phyloP scores from a whole-genome alignment of 1,140 invertebrate species.

The Lepidostoma basale region DNA sequence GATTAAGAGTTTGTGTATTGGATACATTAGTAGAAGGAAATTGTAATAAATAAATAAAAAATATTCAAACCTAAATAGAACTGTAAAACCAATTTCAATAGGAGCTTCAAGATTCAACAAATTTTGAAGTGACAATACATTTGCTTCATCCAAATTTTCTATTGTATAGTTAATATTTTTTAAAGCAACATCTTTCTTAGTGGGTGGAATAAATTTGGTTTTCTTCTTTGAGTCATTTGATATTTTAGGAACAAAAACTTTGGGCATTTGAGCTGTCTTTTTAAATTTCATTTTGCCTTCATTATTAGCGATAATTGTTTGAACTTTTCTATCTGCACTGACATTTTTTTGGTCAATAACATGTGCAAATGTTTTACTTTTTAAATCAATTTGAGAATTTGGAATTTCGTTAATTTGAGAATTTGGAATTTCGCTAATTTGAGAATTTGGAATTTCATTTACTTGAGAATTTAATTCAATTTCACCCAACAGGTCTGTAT shows the following conservation, averaged over 20 bases:
- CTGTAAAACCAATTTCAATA: conserved; percentile 15
- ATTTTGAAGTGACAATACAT: neutral
- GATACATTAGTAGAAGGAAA: too few species aligned
- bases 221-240: conserved; percentile 7
- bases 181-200: neutral
- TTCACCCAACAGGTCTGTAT: neutral
- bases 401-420: too few species aligned
- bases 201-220: neutral
- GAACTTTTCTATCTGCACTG: neutral
- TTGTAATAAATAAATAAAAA: neutral
- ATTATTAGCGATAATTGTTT: conserved; percentile 22
- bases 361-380: too few species aligned
- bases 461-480: neutral
- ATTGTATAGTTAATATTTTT: conserved; percentile 7
- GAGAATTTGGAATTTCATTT: neutral
- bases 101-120: neutral
- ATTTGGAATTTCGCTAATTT: neutral
- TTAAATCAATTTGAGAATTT: too few species aligned
- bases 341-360: neutral
- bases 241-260: neutral
- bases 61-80: conserved; percentile 13
- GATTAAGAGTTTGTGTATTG: neutral
- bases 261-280: neutral
- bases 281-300: conserved; percentile 24
- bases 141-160: conserved; percentile 14